Conservation (phyloP, 2,888 invertebrate species). For the Trissoscelio sp. region DNA sequence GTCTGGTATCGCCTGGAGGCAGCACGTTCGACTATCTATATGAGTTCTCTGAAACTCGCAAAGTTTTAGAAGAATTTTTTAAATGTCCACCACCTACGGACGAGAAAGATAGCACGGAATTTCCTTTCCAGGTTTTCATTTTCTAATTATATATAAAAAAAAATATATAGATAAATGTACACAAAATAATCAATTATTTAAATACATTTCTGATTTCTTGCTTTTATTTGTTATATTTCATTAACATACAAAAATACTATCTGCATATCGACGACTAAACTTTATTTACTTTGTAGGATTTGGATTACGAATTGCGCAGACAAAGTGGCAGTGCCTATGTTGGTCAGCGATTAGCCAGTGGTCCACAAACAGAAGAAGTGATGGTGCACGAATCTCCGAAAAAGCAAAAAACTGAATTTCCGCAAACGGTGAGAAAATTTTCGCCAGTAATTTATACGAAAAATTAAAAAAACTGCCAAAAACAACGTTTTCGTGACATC, state of each 20-base stretch:
- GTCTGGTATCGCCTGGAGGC: constrained; percentile 80
- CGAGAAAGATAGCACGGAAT: constrained; percentile 84
- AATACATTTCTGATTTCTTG: too few relatives aligned
- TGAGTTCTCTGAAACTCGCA: constrained; percentile 96
- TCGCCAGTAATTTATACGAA: too few relatives aligned
- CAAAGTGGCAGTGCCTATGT: constrained; percentile 91
- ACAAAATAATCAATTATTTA: too few relatives aligned
- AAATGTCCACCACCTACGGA: constrained; percentile 89
- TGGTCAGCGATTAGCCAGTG: constrained; percentile 89
- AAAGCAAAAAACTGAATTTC: constrained; percentile 80
- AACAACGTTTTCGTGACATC: too few relatives aligned
- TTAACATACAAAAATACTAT: too few relatives aligned
- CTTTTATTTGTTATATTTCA: not conserved
- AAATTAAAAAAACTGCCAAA: too few relatives aligned
- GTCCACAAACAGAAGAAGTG: constrained; percentile 83
- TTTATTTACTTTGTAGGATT: constrained; percentile 84
- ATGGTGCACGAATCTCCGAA: constrained; percentile 82
- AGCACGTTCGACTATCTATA: constrained; percentile 93
- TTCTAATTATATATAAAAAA: too few relatives aligned
- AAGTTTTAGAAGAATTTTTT: constrained; percentile 96
- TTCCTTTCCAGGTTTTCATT: constrained; percentile 83
- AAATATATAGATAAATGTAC: too few relatives aligned
- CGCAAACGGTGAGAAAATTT: constrained; percentile 78
- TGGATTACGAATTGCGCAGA: constrained; percentile 91
- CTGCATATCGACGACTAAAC: constrained; percentile 17